Evolutionary conservation across 2,888 invertebrate species (phyloP), one percentile per base, ranked within the genome.

Genomic region (Aricia artaxerxes): DNA sequence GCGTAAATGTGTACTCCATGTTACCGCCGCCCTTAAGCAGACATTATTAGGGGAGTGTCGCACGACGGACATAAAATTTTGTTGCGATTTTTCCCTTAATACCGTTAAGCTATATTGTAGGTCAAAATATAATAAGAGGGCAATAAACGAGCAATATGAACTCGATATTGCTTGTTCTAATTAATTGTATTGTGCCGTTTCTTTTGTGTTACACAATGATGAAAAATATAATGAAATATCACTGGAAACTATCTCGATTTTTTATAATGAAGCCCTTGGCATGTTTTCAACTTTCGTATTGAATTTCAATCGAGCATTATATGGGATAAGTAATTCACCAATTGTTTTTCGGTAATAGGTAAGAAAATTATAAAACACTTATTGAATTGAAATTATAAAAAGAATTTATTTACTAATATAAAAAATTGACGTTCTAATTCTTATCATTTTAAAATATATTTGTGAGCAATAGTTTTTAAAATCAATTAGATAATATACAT

Each of bases 1-100:
- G 92, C 94, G 93, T 93, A 93, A 94, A 93, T 93, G 94, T 93
- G 92, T 93, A 92, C 93, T 93, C 90, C 91, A 88, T 94, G 94
- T 93, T 92, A 89, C 90, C 90, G 89, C 89, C 91, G 89, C 91
- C 93, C 92, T 92, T 94, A 94, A 94, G 90, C 92, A 94, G 94
- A 94, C 94, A 91, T 94, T 94, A 94, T 94, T 92, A 90, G 90
- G 88, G 94, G 82, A 93, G 94, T 89, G 93, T 91, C 90, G 88
- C 88, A 86, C 85, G 86, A 86, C 83, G 89, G 87, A 89, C 92
- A 89, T 92, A 91, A 93, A 93, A 92, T 93, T 93, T 93, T 93
- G 93, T 92, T 90, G 90, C 91, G 88, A 92, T 93, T 93, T 93
- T 90, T 92, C 89, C 89, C 89, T 88, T 92, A 91, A 90, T 88